phyloP scores from a whole-genome alignment of 2,888 invertebrate genomes.

The Troides helena region DNA sequence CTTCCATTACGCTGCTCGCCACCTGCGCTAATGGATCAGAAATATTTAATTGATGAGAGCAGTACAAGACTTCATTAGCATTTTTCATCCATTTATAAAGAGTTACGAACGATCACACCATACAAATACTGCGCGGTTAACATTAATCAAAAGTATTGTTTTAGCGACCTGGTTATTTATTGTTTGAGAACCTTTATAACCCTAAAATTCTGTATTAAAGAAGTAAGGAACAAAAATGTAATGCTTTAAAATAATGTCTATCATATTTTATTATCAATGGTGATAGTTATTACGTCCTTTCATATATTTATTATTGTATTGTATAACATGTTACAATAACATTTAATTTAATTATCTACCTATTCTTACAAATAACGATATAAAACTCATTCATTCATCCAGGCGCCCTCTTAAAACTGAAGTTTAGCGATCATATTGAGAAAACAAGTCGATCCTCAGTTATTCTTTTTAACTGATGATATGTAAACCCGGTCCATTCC shows the following conservation, averaged over 20 bases:
- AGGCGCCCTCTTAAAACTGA: too few relatives aligned
- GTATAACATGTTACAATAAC: too few relatives aligned
- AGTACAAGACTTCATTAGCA: constrained; percentile 59
- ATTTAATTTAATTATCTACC: too few relatives aligned
- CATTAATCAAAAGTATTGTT: constrained; percentile 7
- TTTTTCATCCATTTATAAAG: constrained; percentile 59
- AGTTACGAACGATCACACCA: constrained; percentile 33
- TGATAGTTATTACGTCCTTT: background rate
- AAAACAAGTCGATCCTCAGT: too few relatives aligned
- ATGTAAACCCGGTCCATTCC: too few relatives aligned
- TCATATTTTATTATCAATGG: background rate
- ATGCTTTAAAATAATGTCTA: background rate
- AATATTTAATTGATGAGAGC: constrained; percentile 76
- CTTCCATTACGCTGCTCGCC: constrained; percentile 72
- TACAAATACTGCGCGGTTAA: constrained; percentile 11
- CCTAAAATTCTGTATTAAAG: background rate
- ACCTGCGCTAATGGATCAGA: constrained; percentile 75
- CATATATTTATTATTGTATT: background rate
- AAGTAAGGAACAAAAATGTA: background rate
- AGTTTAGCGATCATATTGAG: too few relatives aligned
- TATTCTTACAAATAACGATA: too few relatives aligned
- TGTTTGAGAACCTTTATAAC: background rate
- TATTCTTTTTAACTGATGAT: too few relatives aligned
- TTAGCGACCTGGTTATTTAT: background rate
- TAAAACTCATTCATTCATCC: too few relatives aligned